Base-by-base conservation (phyloP, 2,797 vertebrate species). In the Halcyon chelicuti region DNA sequence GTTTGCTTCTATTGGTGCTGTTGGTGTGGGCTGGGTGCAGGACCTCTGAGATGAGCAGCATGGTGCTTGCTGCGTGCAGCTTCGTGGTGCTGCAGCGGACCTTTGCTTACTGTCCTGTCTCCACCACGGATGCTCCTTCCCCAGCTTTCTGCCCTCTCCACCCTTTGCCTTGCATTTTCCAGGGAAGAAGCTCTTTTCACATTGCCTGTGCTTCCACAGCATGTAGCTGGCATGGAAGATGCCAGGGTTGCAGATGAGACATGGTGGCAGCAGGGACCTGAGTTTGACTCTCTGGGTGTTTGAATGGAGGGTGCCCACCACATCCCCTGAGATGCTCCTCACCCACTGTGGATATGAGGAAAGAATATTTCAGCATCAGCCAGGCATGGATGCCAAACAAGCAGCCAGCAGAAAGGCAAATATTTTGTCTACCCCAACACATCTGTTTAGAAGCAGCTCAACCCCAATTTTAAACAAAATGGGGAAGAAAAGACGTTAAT, bases 381-480 rank as follows among this genome's bases (percentile, higher is more conserved):
- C 71, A 85, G 71, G 78, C 90, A 44, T 1, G 12, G 67, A 80
- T 93, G 83, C 91, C 94, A 88, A 94, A 93, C 73, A 92, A 90
- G 71, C 91, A 93, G 33, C 90, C 40, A 66, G 73, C 46, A 94
- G 76, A 90, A 96, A 87, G 8, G 51, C 88, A 95, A 93, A 94
- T 95, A 95, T 95, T 95, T 94, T 94, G 90, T 88, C 86, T 95
- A 63, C 61, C 77, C 80, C 61, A 88, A 95, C 86, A 94, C 93
- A 79, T 96, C 73, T 95, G 91, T 95, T 97, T 95, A 96, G 71
- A 96, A 95, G 88, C 67, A 94, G 75, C 61, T 92, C 93, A 93
- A 68, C 80, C 86, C 67, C 35, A 79, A 55, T 92, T 94, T 96
- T 92, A 96, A 95, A 91, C 88, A 96, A 95, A 96, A 92, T 74